A percentile compares a stretch with the other conserved stretches of the same genome.
These are phyloP conservation scores for Acestrorhynchus altus DNA, from an alignment of 2,797 vertebrate genomes.

Conservation along the genomic window DNA sequence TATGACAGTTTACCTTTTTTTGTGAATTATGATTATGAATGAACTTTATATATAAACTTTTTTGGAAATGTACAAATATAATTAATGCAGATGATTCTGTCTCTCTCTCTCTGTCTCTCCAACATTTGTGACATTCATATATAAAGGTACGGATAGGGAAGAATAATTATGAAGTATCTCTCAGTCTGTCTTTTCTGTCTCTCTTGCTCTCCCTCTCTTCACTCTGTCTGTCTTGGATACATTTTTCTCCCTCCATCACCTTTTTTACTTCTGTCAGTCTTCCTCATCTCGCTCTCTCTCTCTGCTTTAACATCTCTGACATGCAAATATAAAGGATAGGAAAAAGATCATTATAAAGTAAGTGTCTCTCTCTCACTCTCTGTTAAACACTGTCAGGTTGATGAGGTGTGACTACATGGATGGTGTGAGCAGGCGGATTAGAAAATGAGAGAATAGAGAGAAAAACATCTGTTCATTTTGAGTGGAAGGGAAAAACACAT, in stretches of 20 bases:
- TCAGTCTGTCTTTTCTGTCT: background rate
- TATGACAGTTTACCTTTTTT: no score
- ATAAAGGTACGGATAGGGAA: no score
- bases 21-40: no score
- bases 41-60: no score
- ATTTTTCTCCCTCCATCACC: constrained; percentile 37
- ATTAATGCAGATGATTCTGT: no score
- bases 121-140: no score
- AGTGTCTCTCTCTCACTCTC: constrained; percentile 14
- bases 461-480: constrained; percentile 48
- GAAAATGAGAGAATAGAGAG: constrained; percentile 48
- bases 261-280: no score
- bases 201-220: background rate
- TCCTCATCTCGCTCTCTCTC: background rate
- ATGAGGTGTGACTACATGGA: constrained; percentile 54
- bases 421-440: constrained; percentile 52
- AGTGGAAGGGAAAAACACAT: constrained; percentile 46
- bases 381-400: constrained; percentile 48
- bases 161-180: no score
- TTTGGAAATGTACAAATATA: no score
- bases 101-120: no score
- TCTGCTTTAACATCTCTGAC: background rate
- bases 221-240: constrained; percentile 19
- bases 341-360: no score
- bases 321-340: no score